Evolutionary conservation across 2,888 invertebrate genomes (phyloP), one percentile per base, ranked within the genome.

Genomic region (Imbricaverruca yamaguchii): DNA sequence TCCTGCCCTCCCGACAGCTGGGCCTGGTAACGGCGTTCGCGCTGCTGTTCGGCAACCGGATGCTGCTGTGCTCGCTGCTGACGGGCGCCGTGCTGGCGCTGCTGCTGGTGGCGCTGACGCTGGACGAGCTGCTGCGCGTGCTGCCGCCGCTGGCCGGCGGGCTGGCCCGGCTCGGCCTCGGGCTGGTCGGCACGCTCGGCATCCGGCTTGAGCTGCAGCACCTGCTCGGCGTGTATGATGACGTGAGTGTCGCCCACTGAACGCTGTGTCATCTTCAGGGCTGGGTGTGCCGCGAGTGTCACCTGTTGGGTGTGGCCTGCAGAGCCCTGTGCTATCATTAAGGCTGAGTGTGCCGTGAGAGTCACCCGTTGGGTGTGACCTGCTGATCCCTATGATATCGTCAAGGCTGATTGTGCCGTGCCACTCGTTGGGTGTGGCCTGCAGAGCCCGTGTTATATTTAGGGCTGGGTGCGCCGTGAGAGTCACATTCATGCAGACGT

Each of bases 21-120:
- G 84, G 83, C 13, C 80, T 87, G 15, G 82, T 87, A 25, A 87
- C 88, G 77, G 88, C 87, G 84, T 83, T 88, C 12, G 85, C 90
- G 63, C 87, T 90, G 82, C 87, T 91, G 84, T 90, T 90, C 86
- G 90, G 90, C 23, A 91, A 91, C 86, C 88, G 89, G 84, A 89
- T 91, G 88, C 86, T 91, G 82, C 85, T 91, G 81, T 88, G 89
- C 2, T 90, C 90, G 4, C 86, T 90, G 83, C 84, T 87, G 23
- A 85, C 85, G 21, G 85, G 85, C 74, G 83, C 85, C 63, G 81
- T 87, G 12, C 82, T 85, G 12, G 85, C 85, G 9, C 83, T 85
- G 21, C 82, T 86, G 63, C 82, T 85, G 4, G 81, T 86, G 39
- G 81, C 83, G 67, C 80, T 83, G 56, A 81, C 83, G 56, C 59